phyloP scores from a whole-genome alignment of 1,140 invertebrate genomes.

The Calliphora vicina region DNA sequence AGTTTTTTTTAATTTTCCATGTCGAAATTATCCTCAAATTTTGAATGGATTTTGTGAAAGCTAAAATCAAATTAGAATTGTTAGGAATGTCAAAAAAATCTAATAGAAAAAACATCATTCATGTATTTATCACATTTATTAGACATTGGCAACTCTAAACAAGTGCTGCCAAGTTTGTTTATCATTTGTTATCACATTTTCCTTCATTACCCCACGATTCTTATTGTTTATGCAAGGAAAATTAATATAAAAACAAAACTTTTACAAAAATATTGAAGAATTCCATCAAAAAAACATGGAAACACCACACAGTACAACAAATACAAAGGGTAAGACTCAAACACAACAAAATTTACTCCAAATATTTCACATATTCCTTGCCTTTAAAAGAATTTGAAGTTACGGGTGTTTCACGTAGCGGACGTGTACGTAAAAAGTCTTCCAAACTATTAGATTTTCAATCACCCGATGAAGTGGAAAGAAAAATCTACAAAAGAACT shows the following conservation, averaged over 20 bases:
- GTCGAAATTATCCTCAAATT: too few relatives aligned
- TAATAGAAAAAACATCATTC: too few relatives aligned
- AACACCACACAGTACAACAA: not conserved
- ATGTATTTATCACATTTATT: too few relatives aligned
- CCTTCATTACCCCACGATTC: not conserved
- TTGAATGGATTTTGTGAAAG: too few relatives aligned
- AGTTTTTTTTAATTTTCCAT: too few relatives aligned
- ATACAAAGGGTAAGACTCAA: not conserved
- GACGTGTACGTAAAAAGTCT: constrained; percentile 90
- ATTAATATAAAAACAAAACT: not conserved
- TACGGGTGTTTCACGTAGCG: constrained; percentile 82
- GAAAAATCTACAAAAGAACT: constrained; percentile 57
- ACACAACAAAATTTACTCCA: too few relatives aligned
- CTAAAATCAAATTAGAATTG: too few relatives aligned
- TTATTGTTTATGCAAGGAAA: constrained; percentile 5
- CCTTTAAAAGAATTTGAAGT: constrained; percentile 75
- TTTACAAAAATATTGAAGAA: constrained; percentile 4
- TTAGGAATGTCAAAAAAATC: too few relatives aligned
- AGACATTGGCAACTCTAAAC: not conserved
- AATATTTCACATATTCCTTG: not conserved
- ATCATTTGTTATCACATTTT: not conserved
- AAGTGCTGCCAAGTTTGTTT: not conserved
- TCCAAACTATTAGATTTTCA: constrained; percentile 94
- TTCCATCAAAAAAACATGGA: not conserved
- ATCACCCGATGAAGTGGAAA: constrained; percentile 80